Conservation (phyloP, 2,113 vertebrate genomes). For the Neotoma lepida region DNA sequence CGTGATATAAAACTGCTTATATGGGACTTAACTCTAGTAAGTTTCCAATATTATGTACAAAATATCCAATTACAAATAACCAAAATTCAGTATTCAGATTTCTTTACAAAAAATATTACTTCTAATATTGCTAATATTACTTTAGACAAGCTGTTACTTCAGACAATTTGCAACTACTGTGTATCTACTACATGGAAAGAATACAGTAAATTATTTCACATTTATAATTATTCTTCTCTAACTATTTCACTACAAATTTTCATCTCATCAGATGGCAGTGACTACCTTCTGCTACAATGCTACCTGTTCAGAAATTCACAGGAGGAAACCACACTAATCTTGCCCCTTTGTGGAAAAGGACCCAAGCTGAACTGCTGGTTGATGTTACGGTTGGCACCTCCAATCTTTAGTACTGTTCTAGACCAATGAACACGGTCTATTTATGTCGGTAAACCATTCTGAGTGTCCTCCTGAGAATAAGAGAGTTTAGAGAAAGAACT, state of each 20-base stretch:
- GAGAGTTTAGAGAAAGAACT: conserved; percentile 10
- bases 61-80: conserved; percentile 22
- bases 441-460: not conserved
- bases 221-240: conserved; percentile 45
- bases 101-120: conserved; percentile 36
- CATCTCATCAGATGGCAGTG: not conserved
- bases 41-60: not conserved
- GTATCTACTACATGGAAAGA: not conserved
- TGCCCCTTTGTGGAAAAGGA: not conserved
- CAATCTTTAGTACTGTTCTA: not conserved
- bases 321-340: not conserved
- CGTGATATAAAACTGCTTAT: conserved; percentile 40
- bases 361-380: not conserved
- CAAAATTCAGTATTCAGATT: conserved; percentile 39
- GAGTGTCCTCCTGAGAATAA: not conserved
- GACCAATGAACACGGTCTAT: not conserved
- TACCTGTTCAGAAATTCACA: conserved; percentile 30
- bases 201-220: not conserved
- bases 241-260: not conserved
- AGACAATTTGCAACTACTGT: not conserved
- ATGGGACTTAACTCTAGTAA: conserved; percentile 21
- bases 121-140: conserved; percentile 3
- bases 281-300: not conserved
- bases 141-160: not conserved
- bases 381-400: not conserved